phyloP scores from a whole-genome alignment of 1,140 invertebrate genomes.

The Drosophila neocordata region DNA sequence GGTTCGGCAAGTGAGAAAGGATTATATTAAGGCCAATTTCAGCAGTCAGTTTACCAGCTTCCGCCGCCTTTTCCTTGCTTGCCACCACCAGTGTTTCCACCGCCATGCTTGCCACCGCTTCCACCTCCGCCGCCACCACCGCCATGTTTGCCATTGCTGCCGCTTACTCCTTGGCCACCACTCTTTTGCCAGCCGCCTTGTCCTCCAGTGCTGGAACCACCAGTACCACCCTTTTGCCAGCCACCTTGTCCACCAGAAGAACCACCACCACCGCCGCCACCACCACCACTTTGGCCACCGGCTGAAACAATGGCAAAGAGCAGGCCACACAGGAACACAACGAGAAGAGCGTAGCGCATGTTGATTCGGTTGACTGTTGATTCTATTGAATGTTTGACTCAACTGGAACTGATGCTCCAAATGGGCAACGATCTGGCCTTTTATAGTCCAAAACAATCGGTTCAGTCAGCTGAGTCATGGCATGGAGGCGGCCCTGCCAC shows the following conservation, averaged over 20 bases:
- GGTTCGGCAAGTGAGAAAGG: not conserved
- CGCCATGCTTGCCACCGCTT: slow-evolving; percentile 22
- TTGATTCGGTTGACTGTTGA: slow-evolving; percentile 14
- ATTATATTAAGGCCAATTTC: not conserved
- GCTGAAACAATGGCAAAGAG: slow-evolving; percentile 52
- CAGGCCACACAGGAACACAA: slow-evolving; percentile 43
- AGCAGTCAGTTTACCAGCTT: not conserved
- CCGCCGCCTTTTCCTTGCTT: slow-evolving; percentile 31
- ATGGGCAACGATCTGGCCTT: slow-evolving; percentile 26
- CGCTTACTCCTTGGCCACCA: slow-evolving; percentile 21
- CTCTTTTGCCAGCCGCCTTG: slow-evolving; percentile 12
- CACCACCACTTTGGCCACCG: slow-evolving; percentile 29
- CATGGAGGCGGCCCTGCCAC: slow-evolving; percentile 30
- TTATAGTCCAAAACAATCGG: slow-evolving; percentile 35
- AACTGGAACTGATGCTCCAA: slow-evolving; percentile 44
- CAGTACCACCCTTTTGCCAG: slow-evolving; percentile 17
- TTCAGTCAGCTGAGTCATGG: slow-evolving; percentile 33
- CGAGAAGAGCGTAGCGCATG: slow-evolving; percentile 50
- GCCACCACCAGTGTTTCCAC: slow-evolving; percentile 27
- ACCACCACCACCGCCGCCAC: slow-evolving; percentile 39
- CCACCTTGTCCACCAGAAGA: slow-evolving; percentile 20
- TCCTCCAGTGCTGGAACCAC: slow-evolving; percentile 2
- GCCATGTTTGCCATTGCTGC: slow-evolving; percentile 17
- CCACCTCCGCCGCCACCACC: slow-evolving; percentile 27
- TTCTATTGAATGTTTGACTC: slow-evolving; percentile 41